Conservation (phyloP, 1,140 invertebrate species). For the Rhopalosiphum padi region DNA sequence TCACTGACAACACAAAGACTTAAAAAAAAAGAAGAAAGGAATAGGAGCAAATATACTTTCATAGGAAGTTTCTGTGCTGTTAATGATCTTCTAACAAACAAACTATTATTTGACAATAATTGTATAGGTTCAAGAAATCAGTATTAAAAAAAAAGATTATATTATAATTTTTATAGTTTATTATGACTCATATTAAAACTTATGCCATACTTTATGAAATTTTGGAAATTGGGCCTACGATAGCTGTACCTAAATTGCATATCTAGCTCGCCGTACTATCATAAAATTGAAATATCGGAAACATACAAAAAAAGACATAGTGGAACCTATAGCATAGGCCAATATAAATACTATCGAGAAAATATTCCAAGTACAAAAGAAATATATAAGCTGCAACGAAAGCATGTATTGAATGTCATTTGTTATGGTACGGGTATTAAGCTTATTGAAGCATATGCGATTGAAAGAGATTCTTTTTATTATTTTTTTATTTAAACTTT, state of each 20-base stretch:
- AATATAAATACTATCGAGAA: neutral
- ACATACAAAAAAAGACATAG: neutral
- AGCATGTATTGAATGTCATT: neutral
- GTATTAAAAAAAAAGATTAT: no score
- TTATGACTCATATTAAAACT: neutral
- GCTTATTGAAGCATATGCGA: neutral
- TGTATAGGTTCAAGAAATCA: neutral
- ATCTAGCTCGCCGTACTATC: neutral
- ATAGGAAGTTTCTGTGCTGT: no score
- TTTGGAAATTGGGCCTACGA: neutral
- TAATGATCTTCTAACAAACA: neutral
- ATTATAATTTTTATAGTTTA: no score
- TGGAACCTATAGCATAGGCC: no score
- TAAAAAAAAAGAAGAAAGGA: no score
- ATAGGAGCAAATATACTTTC: no score
- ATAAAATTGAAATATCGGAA: neutral
- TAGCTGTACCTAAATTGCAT: neutral
- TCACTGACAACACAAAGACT: no score
- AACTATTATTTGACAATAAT: no score
- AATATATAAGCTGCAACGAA: neutral
- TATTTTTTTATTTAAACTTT: no score
- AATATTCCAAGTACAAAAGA: neutral
- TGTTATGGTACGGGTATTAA: neutral
- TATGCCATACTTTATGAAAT: neutral
- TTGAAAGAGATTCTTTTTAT: no score